A percentile compares a stretch with the other conserved stretches of the same genome.
phyloP scores from a whole-genome alignment of 2,113 vertebrate species.

The Drymodes brunneopygia region DNA sequence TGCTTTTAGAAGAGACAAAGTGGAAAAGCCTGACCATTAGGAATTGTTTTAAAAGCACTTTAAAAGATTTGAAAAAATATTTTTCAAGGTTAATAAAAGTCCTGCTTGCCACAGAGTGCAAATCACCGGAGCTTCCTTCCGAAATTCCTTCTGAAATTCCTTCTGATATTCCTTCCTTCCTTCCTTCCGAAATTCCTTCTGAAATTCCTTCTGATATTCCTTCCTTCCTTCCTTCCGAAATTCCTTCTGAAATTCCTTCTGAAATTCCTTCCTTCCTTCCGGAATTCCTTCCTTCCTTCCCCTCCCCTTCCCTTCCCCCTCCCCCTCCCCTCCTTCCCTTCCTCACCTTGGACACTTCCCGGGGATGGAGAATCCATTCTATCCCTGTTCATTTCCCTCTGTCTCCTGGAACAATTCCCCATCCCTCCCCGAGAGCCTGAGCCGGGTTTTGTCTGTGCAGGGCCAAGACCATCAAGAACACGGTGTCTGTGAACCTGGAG shows the following conservation, averaged over 20 bases:
- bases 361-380: background rate
- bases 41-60: background rate
- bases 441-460: constrained; percentile 43
- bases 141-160: background rate
- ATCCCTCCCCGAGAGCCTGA: background rate
- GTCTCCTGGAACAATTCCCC: fast-evolving
- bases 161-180: background rate
- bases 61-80: background rate
- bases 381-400: background rate
- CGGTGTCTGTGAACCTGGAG: constrained; percentile 91
- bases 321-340: no score
- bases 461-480: constrained; percentile 96
- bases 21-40: background rate
- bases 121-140: background rate
- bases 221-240: background rate
- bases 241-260: background rate
- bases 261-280: background rate
- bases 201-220: background rate
- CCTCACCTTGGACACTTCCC: background rate
- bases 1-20: background rate
- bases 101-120: background rate
- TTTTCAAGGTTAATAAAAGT: background rate
- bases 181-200: no score
- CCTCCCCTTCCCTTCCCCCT: no score
- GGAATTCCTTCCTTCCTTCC: no score